A percentile compares a stretch with the other conserved stretches of the same genome.
Evolutionary conservation across 2,113 vertebrate species (phyloP).

Genomic region (Otis tarda): DNA sequence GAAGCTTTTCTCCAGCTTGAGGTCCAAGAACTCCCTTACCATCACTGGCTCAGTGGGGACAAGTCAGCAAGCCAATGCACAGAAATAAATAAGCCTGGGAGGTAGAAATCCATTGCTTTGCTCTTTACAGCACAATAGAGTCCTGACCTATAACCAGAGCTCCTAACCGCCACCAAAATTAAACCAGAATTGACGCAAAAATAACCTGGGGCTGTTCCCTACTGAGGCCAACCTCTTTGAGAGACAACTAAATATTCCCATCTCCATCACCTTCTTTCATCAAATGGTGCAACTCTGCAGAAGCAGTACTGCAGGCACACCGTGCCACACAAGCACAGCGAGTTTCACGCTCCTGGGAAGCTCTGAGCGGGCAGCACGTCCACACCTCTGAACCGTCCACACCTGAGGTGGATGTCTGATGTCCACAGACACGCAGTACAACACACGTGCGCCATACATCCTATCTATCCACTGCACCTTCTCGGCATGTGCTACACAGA

Average conservation of each 20-base stretch:
- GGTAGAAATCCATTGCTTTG: not conserved
- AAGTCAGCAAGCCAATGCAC: not conserved
- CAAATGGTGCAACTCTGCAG: not conserved
- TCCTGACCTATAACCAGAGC: not conserved
- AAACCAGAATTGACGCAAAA: not conserved
- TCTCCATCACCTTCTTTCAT: not conserved
- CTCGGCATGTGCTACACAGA: not conserved
- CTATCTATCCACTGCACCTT: fast-evolving
- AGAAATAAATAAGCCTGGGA: not conserved
- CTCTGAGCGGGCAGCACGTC: not conserved
- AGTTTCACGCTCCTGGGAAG: not conserved
- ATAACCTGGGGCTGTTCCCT: not conserved
- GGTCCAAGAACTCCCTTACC: not conserved
- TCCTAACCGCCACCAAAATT: not conserved
- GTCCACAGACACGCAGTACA: not conserved
- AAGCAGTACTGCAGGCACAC: not conserved
- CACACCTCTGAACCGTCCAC: not conserved
- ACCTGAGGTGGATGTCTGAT: not conserved
- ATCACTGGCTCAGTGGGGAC: not conserved
- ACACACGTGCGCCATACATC: not conserved
- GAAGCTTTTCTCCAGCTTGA: not conserved
- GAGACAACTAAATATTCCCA: not conserved
- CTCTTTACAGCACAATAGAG: not conserved
- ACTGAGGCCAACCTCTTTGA: not conserved
- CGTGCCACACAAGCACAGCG: fast-evolving